Conservation (phyloP, 1,140 invertebrate species). For the Drosophila repletoides region DNA sequence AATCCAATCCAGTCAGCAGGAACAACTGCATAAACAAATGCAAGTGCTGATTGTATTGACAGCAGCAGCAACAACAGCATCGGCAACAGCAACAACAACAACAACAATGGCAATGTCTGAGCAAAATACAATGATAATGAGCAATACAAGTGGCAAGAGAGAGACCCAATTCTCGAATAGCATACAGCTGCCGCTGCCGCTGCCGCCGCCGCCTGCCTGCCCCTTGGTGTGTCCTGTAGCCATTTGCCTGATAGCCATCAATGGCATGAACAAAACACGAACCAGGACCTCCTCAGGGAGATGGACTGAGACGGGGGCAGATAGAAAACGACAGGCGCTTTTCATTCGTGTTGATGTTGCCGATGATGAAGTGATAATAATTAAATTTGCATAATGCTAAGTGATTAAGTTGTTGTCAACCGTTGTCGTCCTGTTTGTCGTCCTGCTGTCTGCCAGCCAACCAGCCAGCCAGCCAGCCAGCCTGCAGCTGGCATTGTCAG, state of each 20-base stretch:
- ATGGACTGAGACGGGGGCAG: slow-evolving; percentile 12
- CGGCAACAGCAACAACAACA: slow-evolving; percentile 6
- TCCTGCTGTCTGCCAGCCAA: too few species aligned
- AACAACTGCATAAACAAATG: slow-evolving; percentile 66
- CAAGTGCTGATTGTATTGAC: slow-evolving; percentile 62
- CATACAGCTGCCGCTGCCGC: neutral
- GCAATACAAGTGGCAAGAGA: slow-evolving; percentile 24
- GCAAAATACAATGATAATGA: slow-evolving; percentile 50
- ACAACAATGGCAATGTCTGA: slow-evolving; percentile 21
- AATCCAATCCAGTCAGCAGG: slow-evolving; percentile 10
- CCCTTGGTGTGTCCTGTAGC: slow-evolving; percentile 39
- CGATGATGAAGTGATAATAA: slow-evolving; percentile 77
- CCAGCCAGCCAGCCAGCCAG: too few species aligned
- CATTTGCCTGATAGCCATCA: slow-evolving; percentile 70
- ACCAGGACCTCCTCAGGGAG: slow-evolving; percentile 33
- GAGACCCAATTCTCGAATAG: slow-evolving; percentile 19
- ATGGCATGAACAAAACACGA: slow-evolving; percentile 56
- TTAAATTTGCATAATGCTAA: slow-evolving; percentile 78
- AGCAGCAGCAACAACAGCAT: slow-evolving; percentile 17
- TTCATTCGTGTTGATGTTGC: slow-evolving; percentile 52
- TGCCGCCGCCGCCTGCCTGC: too few species aligned
- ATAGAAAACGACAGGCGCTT: slow-evolving; percentile 2
- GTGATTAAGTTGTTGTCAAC: slow-evolving; percentile 75
- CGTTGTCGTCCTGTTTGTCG: slow-evolving; percentile 29
- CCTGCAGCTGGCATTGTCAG: slow-evolving; percentile 43